Base-by-base conservation (phyloP, 2,113 vertebrate species). In the Oriolus oriolus region DNA sequence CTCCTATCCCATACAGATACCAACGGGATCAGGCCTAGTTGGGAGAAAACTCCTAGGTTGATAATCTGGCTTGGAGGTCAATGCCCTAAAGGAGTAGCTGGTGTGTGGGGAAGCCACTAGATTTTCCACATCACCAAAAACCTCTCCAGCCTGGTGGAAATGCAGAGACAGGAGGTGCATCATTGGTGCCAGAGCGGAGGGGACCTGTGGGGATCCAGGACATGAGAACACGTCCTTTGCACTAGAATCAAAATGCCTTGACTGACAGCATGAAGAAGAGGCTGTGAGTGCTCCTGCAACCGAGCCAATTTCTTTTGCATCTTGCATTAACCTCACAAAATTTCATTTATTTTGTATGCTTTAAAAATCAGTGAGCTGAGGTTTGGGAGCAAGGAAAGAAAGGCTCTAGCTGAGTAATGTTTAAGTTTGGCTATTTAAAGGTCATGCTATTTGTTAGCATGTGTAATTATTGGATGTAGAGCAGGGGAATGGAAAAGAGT, bases 11-110 rank as follows among this genome's bases (percentile, higher is more conserved):
- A 9, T 54, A 26, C 18, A 50, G 12, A 33, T 17, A 15, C 9
- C 1, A 15, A 16, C 0, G 0, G 22, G 16, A 35, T 42, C 2
- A 0, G 76, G 73, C 16, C 11, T 42, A 24, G 4, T 1, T 84
- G 52, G 52, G 39, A 86, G 9, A 65, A 41, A 73, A 18, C 45
- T 73, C 33, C 53, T 53, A 12, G 18, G 78, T 21, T 66, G 35
- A 45, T 27, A 63, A 63, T 49, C 13, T 81, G n/a, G 5, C 17
- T 92, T 90, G 41, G 49, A 69, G 18, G 31, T 37, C 39, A 45
- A 4, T 91, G 30, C 9, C 8, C 42, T 44, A 27, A 24, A 59
- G 9, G 24, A 15, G 16, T 33, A 23, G 13, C 21, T 81, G 69
- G 6, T 16, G 9, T 3, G 12, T 27, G 23, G 16, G 11, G 41